Base-by-base conservation (phyloP, 2,888 invertebrate species). In the Sinohyriopsis cumingii region DNA sequence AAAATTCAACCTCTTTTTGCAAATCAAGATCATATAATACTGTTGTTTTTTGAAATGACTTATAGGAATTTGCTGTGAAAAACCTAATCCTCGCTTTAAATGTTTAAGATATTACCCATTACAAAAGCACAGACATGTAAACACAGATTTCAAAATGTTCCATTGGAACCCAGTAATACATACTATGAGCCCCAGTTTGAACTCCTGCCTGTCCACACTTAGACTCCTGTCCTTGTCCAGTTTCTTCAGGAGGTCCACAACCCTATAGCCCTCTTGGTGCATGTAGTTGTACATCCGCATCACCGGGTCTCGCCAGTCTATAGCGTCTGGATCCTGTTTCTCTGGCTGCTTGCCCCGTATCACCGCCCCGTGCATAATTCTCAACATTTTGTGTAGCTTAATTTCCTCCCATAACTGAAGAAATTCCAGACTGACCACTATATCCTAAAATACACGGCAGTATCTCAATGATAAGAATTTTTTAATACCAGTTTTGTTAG, bases 231-330 rank as follows among this genome's bases (percentile, higher is more conserved):
- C 86, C 60, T 78, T 81, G 59, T 86, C 85, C 57, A 84, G 74
- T 54, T 82, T 65, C 62, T 84, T 82, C 76, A 86, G 81, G n/a
- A 86, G 72, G 69, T 86, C 86, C 22, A 86, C 79, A 9, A 85
- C 84, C 25, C 86, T 70, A 65, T 83, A 82, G 19, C 83, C 84
- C 66, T 82, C 72, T 24, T 80, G 81, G 67, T 79, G 81, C 82
- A 86, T 85, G 73, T 78, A 82, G 63, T 84, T 80, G 68, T 78
- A 85, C 72, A 85, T 70, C n/a, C 81, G 76, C 60, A 78, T 71
- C 18, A 83, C 78, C 3, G 83, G 83, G 64, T 84, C 81, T 60
- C 76, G 73, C 76, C 79, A 75, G 67, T 79, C 79, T 19, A 83
- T 77, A 12, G 71, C 82, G 18, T 78, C 77, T 4, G 71, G 73